Evolutionary conservation across 1,140 invertebrate genomes (phyloP), one percentile per base, ranked within the genome.

Genomic region (Lepidurus packardi): DNA sequence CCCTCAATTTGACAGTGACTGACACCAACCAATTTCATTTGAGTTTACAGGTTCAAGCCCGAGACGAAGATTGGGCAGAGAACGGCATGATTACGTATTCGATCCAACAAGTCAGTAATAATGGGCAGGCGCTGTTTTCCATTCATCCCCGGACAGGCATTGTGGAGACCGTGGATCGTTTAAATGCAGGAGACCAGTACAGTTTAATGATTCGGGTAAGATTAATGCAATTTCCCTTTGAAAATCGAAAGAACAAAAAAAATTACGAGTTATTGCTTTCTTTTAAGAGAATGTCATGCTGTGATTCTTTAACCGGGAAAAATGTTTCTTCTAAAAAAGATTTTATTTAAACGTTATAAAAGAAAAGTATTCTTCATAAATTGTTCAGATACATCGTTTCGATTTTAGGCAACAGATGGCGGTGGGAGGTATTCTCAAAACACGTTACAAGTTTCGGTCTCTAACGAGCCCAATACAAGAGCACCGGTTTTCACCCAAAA

Each of bases 21-120:
- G 73, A 34, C 9, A 24, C 41, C 16, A 45, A 10, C n/a, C 1
- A 44, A 10, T 4, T 65, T 45, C 1, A 43, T 76, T 78, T 75
- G 75, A 80, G 75, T 16, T 75, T 78, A 9, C 79, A 90, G 89
- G 89, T 95, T 65, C 86, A 91, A 81, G 94, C 93, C 0, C 91
- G 89, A 4, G 94, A 97, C 82, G 93, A 93, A 81, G 94, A 96
- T 83, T 90, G 91, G 81, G 93, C 92, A 53, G 89, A 91, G 78
- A 94, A 95, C 84, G 93, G 93, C 1, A 88, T 90, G 74, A 89
- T 96, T 75, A 89, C 89, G 7, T 96, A 95, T 86, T 91, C 89
- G 79, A 93, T 96, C 79, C 92, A 93, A 83, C 93, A 95, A 84
- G 92, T 96, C 6, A 94, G 93, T 47, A 96, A 95, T 84, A 95